Evolutionary conservation across 2,888 invertebrate genomes (phyloP), one percentile per base, ranked within the genome.

Genomic region (Drosophila birchii): DNA sequence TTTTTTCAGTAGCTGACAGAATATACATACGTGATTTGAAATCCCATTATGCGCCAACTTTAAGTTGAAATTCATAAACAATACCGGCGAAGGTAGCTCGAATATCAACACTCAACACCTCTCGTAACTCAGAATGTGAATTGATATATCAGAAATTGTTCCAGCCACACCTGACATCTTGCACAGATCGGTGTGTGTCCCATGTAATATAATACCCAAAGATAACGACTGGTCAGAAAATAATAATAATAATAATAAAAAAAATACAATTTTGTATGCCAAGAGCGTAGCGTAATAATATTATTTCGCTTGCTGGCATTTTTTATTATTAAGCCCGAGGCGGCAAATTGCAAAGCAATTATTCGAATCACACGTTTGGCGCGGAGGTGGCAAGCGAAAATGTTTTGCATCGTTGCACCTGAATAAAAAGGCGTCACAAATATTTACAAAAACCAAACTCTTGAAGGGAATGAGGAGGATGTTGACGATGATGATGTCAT

Each of bases 271-370:
- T 81, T 80, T 84, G 82, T 84, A 86, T 84, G 87, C 83, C 83
- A 70, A 56, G 69, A 85, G 77, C 82, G 62, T 67, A 49, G 59
- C 74, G 63, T 69, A 71, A 70, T 77, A 70, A 70, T 69, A 70
- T 64, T 78, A 59, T 53, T 73, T 79, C 55, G 67, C 60, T 79
- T 44, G 69, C 60, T 56, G 68, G 54, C 41, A 67, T 44, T 61
- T 79, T 56, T 56, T 78, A 68, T 56, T 56, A 64, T 45, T 47
- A 53, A 6, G 47, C 62, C 47, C 57, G 49, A 54, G 43, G 47
- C 54, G 61, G 55, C 75, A 78, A 86, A 88, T 86, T 81, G 83
- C 81, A 81, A 78, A 86, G 86, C 88, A 86, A 86, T 86, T 86
- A 88, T 83, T 81, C 77, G 76, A 88, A 81, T 88, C 83, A 81